phyloP scores from a whole-genome alignment of 2,113 vertebrate species.

The Rhabdomys dilectus region DNA sequence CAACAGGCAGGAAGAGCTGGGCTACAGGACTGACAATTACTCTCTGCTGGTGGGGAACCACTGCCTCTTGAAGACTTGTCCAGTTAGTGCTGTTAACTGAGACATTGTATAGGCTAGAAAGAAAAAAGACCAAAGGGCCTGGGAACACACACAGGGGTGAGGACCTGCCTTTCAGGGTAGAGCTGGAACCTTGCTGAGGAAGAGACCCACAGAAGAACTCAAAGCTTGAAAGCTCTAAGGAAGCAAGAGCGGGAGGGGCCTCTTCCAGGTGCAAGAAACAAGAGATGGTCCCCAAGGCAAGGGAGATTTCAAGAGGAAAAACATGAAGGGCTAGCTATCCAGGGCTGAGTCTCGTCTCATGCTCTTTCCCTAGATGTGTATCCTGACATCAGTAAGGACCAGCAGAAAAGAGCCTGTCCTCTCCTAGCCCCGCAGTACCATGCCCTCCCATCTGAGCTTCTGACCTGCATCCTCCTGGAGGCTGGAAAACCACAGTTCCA shows the following conservation, averaged over 20 bases:
- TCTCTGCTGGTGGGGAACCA: not conserved
- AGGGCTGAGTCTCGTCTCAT: not conserved
- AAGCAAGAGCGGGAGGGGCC: not conserved
- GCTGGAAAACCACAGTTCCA: conserved; percentile 95
- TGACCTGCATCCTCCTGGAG: conserved; percentile 93
- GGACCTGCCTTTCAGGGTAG: not conserved
- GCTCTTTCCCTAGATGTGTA: not conserved
- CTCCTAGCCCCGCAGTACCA: not conserved
- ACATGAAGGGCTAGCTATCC: not conserved
- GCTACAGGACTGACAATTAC: not conserved
- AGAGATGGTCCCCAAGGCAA: not conserved
- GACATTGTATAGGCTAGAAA: not conserved
- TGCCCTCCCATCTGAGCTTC: not conserved
- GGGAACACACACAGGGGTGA: not conserved
- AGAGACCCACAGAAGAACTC: not conserved
- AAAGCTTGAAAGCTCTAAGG: not conserved
- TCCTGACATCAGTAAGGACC: not conserved
- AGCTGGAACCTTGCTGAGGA: not conserved
- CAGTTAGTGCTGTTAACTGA: not conserved
- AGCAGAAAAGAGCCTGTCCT: not conserved
- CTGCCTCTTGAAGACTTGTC: fast-evolving
- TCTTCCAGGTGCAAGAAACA: not conserved
- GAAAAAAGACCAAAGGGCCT: not conserved
- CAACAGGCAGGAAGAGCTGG: not conserved
- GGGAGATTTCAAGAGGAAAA: not conserved